Evolutionary conservation across 2,113 vertebrate genomes (phyloP).

Genomic region (Etheostoma cragini): DNA sequence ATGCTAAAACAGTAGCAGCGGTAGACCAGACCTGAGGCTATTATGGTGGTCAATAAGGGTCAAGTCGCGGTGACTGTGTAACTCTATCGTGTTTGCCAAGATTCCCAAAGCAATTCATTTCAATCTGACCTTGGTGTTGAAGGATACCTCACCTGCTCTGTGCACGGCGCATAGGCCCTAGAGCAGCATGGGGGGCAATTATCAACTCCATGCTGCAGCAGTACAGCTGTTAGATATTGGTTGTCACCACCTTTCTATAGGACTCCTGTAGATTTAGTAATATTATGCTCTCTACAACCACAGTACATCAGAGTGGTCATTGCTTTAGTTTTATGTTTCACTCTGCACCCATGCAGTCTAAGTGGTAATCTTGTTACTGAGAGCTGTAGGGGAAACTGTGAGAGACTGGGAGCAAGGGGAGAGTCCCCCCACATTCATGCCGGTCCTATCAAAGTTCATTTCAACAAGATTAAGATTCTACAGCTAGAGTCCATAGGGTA

Average conservation of each 20-base stretch:
- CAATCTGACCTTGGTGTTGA: slow-evolving; percentile 32
- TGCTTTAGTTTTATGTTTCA: slow-evolving; percentile 51
- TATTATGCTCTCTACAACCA: slow-evolving; percentile 41
- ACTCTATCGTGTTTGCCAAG: slow-evolving; percentile 2
- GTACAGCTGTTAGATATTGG: slow-evolving; percentile 55
- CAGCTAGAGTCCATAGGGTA: not conserved
- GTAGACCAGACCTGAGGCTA: not conserved
- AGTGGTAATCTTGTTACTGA: slow-evolving; percentile 19
- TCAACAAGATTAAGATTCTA: slow-evolving; percentile 7
- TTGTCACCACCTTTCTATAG: slow-evolving; percentile 45
- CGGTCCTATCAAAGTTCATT: slow-evolving; percentile 22
- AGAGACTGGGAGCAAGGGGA: slow-evolving; percentile 4
- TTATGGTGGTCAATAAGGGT: slow-evolving; percentile 26
- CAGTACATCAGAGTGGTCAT: slow-evolving; percentile 42
- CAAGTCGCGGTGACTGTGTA: slow-evolving; percentile 13
- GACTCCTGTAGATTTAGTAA: slow-evolving; percentile 48
- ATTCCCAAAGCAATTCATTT: slow-evolving; percentile 37
- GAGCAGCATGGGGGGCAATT: slow-evolving; percentile 41
- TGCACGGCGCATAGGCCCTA: slow-evolving; percentile 32
- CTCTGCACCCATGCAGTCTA: slow-evolving; percentile 2
- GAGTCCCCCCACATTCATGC: not conserved
- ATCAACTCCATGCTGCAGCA: slow-evolving; percentile 26
- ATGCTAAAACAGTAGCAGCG: slow-evolving; percentile 16
- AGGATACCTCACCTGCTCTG: slow-evolving; percentile 27
- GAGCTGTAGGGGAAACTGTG: slow-evolving; percentile 19